A percentile compares a stretch with the other conserved stretches of the same genome.
Conservation (phyloP, 1,140 invertebrate species). For the Cepaea nemoralis region DNA sequence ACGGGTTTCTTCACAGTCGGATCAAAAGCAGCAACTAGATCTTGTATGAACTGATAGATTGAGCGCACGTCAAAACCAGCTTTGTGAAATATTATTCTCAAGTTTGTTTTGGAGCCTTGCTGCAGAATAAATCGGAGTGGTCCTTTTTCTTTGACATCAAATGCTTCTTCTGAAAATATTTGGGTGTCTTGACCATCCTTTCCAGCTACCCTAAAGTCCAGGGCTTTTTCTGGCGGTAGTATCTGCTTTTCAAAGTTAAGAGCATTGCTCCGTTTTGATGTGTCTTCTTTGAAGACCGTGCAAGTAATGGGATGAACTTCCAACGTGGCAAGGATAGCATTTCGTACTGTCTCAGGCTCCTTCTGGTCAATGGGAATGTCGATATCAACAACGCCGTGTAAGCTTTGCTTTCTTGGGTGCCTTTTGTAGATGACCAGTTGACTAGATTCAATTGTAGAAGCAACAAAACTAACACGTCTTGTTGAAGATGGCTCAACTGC, state of each 20-base stretch:
- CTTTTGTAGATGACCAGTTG: slow-evolving; percentile 41
- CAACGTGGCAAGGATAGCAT: slow-evolving; percentile 26
- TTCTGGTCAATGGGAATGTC: slow-evolving; percentile 19
- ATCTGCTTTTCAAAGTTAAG: slow-evolving; percentile 33
- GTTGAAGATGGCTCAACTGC: not conserved
- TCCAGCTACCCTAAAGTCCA: slow-evolving; percentile 32
- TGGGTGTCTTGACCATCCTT: slow-evolving; percentile 5
- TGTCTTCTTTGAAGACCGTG: slow-evolving; percentile 28
- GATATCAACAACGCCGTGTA: slow-evolving; percentile 42
- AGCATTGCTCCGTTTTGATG: not conserved
- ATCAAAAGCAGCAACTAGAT: slow-evolving; percentile 36
- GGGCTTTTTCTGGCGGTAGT: slow-evolving; percentile 34
- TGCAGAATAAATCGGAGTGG: slow-evolving; percentile 45
- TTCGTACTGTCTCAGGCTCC: slow-evolving; percentile 11
- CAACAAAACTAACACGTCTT: slow-evolving; percentile 18
- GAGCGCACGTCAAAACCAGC: slow-evolving; percentile 42
- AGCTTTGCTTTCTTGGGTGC: slow-evolving; percentile 30
- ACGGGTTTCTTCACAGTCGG: not conserved
- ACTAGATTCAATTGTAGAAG: slow-evolving; percentile 36
- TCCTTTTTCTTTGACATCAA: slow-evolving; percentile 37
- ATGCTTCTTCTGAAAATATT: slow-evolving; percentile 35
- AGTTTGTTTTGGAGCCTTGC: not conserved
- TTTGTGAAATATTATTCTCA: slow-evolving; percentile 43
- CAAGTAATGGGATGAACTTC: slow-evolving; percentile 28
- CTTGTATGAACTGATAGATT: slow-evolving; percentile 38